A percentile compares a stretch with the other conserved stretches of the same genome.
phyloP scores from a whole-genome alignment of 2,888 invertebrate genomes.

The Heliconius ethilla region DNA sequence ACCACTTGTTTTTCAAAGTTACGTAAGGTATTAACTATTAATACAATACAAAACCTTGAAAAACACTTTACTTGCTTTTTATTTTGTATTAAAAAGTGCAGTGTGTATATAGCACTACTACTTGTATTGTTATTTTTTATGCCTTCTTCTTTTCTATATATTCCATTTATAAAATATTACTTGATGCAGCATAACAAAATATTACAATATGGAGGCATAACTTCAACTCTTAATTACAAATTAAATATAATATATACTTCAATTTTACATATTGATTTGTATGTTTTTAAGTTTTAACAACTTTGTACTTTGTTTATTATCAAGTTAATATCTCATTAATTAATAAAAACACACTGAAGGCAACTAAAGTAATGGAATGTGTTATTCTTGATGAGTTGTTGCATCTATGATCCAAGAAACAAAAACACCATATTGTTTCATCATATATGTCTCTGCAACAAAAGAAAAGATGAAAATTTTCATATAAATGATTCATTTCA shows the following conservation, averaged over 20 bases:
- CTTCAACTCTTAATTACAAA: background rate
- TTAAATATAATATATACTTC: background rate
- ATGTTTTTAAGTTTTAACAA: background rate
- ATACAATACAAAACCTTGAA: too few species aligned
- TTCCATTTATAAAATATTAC: background rate
- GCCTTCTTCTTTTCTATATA: background rate
- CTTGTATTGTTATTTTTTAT: background rate
- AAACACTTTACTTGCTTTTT: background rate
- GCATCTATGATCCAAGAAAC: constrained; percentile 94
- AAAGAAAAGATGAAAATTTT: background rate
- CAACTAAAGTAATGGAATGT: constrained; percentile 60
- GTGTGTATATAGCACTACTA: background rate
- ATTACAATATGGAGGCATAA: background rate
- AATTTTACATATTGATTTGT: background rate
- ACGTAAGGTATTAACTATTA: too few species aligned
- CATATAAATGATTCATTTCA: background rate
- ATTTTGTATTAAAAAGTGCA: too few species aligned
- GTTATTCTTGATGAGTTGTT: constrained; percentile 79
- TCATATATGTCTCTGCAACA: constrained; percentile 89
- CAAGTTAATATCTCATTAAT: constrained; percentile 53
- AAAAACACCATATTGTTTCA: constrained; percentile 93
- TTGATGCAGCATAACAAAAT: background rate
- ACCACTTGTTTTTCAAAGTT: too few species aligned
- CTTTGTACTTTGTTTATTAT: background rate
- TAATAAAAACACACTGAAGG: constrained; percentile 53